Percentiles rank a stretch among this genome's conserved stretches.
Evolutionary conservation across 2,113 vertebrate genomes (phyloP).

Genomic region (Eleginops maclovinus): DNA sequence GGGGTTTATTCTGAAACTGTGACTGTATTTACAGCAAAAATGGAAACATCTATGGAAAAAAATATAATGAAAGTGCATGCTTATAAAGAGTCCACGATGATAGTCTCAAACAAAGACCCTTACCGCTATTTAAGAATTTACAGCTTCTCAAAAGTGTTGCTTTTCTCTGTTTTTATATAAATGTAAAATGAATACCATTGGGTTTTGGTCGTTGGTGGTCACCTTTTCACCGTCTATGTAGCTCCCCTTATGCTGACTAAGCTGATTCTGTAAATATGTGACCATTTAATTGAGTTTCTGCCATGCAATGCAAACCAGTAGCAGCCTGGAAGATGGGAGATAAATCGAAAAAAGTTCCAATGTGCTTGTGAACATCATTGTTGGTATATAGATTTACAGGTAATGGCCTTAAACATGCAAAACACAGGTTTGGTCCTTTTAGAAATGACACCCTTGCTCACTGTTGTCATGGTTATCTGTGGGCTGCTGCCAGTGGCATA

Average conservation of each 20-base stretch:
- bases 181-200: too few species aligned
- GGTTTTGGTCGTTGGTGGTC: too few species aligned
- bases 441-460: slow-evolving; percentile 18
- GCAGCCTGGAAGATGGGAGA: not conserved
- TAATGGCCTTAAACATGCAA: not conserved
- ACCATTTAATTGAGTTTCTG: not conserved
- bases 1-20: too few species aligned
- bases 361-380: not conserved
- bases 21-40: too few species aligned
- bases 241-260: not conserved
- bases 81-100: too few species aligned
- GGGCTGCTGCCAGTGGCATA: slow-evolving; percentile 11
- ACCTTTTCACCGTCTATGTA: not conserved
- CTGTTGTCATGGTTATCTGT: slow-evolving; percentile 70
- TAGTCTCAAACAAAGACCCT: too few species aligned
- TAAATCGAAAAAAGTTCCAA: not conserved
- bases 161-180: too few species aligned
- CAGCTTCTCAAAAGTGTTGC: too few species aligned
- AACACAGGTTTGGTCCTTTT: slow-evolving; percentile 20
- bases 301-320: not conserved
- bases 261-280: not conserved
- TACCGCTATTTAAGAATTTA: too few species aligned
- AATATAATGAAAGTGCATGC: too few species aligned
- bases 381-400: not conserved
- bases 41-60: too few species aligned